These are phyloP conservation scores for Tiaroga cobitis DNA, from an alignment of 2,797 vertebrate genomes.

Conservation along the genomic window DNA sequence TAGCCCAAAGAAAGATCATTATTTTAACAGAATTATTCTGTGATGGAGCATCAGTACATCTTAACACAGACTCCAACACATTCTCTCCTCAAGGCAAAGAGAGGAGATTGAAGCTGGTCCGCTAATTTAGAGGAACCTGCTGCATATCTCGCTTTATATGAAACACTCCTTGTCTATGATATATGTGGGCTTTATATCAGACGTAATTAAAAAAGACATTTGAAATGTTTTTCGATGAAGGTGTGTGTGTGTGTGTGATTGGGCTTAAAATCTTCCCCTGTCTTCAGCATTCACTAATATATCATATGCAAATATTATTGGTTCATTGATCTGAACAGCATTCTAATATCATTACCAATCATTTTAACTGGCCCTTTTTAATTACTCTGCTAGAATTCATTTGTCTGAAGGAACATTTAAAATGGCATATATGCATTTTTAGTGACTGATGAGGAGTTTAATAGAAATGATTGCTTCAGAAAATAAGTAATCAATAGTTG, in stretches of 20 bases:
- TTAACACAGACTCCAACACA: constrained; percentile 74
- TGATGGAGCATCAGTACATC: constrained; percentile 80
- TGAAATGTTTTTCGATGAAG: neutral
- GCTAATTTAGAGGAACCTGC: constrained; percentile 50
- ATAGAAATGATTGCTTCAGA: constrained; percentile 32
- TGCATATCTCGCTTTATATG: neutral
- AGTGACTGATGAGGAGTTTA: constrained; percentile 37
- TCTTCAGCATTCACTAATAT: neutral
- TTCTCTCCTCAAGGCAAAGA: constrained; percentile 62
- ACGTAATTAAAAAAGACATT: neutral
- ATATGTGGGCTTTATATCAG: neutral
- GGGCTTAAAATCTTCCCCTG: neutral
- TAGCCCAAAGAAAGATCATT: constrained; percentile 82
- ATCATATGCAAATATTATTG: neutral
- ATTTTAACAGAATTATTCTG: constrained; percentile 82
- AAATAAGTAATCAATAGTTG: constrained; percentile 28
- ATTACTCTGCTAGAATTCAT: constrained; percentile 2
- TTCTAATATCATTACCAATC: constrained; percentile 2
- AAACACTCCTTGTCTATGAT: neutral
- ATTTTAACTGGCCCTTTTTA: constrained; percentile 13
- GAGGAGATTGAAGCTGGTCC: constrained; percentile 51
- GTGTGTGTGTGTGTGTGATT: neutral
- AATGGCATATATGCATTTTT: constrained; percentile 22
- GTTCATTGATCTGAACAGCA: constrained; percentile 19
- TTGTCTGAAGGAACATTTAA: neutral